These are phyloP conservation scores for Hippoglossus stenolepis DNA, from an alignment of 2,113 vertebrate species.

Conservation along the genomic window DNA sequence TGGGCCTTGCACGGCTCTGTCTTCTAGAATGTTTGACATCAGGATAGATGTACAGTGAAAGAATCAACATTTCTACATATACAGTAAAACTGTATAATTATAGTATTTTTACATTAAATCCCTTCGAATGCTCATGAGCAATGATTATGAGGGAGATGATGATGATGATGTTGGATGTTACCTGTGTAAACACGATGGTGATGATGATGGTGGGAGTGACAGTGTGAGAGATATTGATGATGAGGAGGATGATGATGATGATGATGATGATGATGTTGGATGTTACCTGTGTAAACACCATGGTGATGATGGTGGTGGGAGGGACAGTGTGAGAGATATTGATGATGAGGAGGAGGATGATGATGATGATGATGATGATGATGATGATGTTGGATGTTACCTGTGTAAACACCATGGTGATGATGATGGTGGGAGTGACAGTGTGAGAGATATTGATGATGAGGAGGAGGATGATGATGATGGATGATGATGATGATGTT, in stretches of 20 bases:
- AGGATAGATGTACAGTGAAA: not conserved
- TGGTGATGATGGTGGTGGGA: not conserved
- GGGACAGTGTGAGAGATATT: slow-evolving; percentile 33
- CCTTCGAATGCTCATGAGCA: too few relatives aligned
- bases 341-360: slow-evolving; percentile 10
- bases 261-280: not conserved
- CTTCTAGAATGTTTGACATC: not conserved
- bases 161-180: not conserved
- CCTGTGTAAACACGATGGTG: too few relatives aligned
- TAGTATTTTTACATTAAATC: too few relatives aligned
- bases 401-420: too few relatives aligned
- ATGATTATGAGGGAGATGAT: not conserved
- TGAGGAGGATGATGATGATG: not conserved
- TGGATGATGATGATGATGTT: too few relatives aligned
- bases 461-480: not conserved
- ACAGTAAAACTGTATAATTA: too few relatives aligned
- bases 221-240: slow-evolving; percentile 18
- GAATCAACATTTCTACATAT: too few relatives aligned
- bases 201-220: too few relatives aligned
- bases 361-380: slow-evolving; percentile 9
- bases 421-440: too few relatives aligned
- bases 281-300: too few relatives aligned
- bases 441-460: slow-evolving; percentile 15
- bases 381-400: too few relatives aligned
- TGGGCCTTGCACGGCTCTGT: not conserved